Evolutionary conservation across 2,797 vertebrate genomes (phyloP), one percentile per base, ranked within the genome.

Genomic region (Acrocephalus scirpaceus): DNA sequence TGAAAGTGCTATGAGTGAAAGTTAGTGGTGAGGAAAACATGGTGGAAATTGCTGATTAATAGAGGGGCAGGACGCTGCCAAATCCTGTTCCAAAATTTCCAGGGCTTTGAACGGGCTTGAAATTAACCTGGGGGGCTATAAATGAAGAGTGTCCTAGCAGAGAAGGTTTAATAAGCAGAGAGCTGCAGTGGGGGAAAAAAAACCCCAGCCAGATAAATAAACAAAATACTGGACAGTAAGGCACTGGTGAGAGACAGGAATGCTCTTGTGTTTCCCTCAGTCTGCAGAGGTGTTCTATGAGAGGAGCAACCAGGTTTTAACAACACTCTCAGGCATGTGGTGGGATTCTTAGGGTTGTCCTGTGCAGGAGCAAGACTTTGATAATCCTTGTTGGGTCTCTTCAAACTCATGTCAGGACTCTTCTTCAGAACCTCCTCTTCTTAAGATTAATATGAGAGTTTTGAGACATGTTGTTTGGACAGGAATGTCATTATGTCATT

Each of bases 301-400:
- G 70, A 81, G 70, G 16, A 19, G 36, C 40, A 88, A 13, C 45
- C 48, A 26, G 19, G 38, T 30, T 53, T 15, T 9, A 13, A 7
- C 22, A 20, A 3, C 15, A 5, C 19, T 22, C 38, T 14, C 45
- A 32, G n/a, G 13, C 13, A 6, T 1, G 0, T 27, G 40, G 10
- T 40, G 62, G 19, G 1, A 27, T 19, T 14, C 65, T 16, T 13
- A 6, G n/a, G 6, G 5, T 0, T 47, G n/a, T 30, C 51, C 38
- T 58, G 25, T 51, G 58, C 51, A 36, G 29, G n/a, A 53, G 25
- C 11, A 47, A 30, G 13, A 66, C 40, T 36, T 25, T 0, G 3
- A 54, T 42, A 25, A 66, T 36, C 30, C 13, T 48, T 17, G 4
- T 7, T 73, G 60, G 7, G 11, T 48, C 16, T 54, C 53, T 30